These are phyloP conservation scores for Caerostris extrusa DNA, from an alignment of 1,140 invertebrate genomes.

Conservation along the genomic window DNA sequence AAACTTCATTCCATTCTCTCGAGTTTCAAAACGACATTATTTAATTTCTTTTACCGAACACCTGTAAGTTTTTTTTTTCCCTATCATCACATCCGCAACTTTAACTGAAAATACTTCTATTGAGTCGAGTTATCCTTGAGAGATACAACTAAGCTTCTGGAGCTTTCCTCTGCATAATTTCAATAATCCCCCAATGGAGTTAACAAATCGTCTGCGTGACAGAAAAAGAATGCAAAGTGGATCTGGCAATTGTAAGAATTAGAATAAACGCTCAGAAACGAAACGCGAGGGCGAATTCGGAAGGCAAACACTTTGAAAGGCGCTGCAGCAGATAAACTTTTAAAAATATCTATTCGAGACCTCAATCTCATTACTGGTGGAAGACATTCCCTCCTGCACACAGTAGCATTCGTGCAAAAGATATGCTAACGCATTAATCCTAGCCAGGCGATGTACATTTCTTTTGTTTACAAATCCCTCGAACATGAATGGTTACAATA, in stretches of 20 bases:
- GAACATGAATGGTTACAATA: constrained; percentile 50
- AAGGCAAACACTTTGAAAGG: constrained; percentile 43
- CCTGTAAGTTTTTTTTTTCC: neutral
- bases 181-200: neutral
- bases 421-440: constrained; percentile 40
- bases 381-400: neutral
- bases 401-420: neutral
- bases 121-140: neutral
- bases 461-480: constrained; percentile 71
- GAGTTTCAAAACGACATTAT: neutral
- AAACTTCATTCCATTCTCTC: neutral
- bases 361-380: constrained; percentile 48
- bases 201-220: neutral
- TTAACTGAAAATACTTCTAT: neutral
- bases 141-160: neutral
- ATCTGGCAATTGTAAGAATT: constrained; percentile 41
- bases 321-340: constrained; percentile 24
- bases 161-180: constrained; percentile 4
- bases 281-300: neutral
- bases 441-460: neutral
- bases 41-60: neutral
- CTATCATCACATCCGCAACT: neutral
- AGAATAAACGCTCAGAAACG: constrained; percentile 27
- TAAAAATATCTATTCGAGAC: constrained; percentile 55
- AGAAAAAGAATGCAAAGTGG: neutral